Percentiles rank a stretch among this genome's conserved stretches.
These are phyloP conservation scores for Sciaenops ocellatus DNA, from an alignment of 2,797 vertebrate genomes.

Conservation along the genomic window DNA sequence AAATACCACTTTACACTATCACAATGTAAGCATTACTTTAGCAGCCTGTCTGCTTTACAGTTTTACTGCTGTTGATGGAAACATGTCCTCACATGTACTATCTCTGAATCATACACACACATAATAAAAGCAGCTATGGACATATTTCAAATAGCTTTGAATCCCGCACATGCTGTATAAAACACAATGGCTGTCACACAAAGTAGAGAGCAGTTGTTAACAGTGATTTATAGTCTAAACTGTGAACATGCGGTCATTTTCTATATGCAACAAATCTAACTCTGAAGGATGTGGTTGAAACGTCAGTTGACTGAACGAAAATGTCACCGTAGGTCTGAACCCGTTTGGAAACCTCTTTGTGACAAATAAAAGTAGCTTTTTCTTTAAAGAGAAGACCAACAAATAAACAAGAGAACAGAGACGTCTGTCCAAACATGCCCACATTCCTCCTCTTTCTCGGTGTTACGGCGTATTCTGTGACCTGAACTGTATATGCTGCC, in stretches of 20 bases:
- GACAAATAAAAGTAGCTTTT: not conserved
- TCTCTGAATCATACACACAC: slow-evolving; percentile 13
- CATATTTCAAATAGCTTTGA: not conserved
- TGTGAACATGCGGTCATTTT: not conserved
- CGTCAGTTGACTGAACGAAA: slow-evolving; percentile 38
- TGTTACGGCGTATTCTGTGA: not conserved
- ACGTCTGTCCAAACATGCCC: slow-evolving; percentile 36
- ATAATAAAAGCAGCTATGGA: not conserved
- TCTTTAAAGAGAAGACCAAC: not conserved
- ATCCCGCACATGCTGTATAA: not conserved
- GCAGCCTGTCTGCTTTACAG: not conserved
- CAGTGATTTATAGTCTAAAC: not conserved
- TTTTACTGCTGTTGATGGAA: not conserved
- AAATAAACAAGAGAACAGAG: no score
- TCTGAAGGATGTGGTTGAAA: slow-evolving; percentile 68
- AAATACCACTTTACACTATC: not conserved
- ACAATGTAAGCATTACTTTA: not conserved
- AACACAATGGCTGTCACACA: not conserved
- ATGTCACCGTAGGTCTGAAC: slow-evolving; percentile 9
- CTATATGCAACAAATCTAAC: slow-evolving; percentile 13
- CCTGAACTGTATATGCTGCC: slow-evolving; percentile 12
- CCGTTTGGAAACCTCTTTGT: not conserved
- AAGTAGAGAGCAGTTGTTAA: not conserved
- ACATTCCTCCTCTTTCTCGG: slow-evolving; percentile 11
- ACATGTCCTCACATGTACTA: not conserved